A percentile compares a stretch with the other conserved stretches of the same genome.
phyloP scores from a whole-genome alignment of 2,888 invertebrate species.

The Quadriops clusia region DNA sequence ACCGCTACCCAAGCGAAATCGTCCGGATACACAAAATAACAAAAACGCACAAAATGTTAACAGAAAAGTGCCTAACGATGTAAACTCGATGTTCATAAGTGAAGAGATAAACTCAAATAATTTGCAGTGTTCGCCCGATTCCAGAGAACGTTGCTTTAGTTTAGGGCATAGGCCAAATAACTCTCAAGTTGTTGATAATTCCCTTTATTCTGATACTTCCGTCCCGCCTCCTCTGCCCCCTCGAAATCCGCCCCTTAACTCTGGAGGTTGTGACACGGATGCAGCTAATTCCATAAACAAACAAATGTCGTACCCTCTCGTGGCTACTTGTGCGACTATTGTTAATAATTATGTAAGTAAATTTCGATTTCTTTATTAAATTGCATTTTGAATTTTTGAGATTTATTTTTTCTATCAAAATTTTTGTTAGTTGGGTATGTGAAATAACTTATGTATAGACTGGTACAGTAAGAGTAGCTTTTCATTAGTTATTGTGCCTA shows the following conservation, averaged over 20 bases:
- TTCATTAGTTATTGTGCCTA: too few relatives aligned
- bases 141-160: conserved; percentile 16
- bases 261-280: conserved; percentile 33
- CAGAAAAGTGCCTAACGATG: conserved; percentile 25
- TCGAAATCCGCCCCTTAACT: conserved; percentile 36
- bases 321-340: conserved; percentile 41
- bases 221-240: conserved; percentile 46
- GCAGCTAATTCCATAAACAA: conserved; percentile 49
- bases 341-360: conserved; percentile 41
- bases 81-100: conserved; percentile 20
- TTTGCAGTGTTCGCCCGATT: too few relatives aligned
- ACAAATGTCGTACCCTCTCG: conserved; percentile 53
- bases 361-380: conserved; percentile 12
- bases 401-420: too few relatives aligned
- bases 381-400: too few relatives aligned
- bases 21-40: conserved; percentile 18
- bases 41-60: conserved; percentile 21
- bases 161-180: too few relatives aligned
- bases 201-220: conserved; percentile 18
- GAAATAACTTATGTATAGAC: too few relatives aligned
- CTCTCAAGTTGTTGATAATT: conserved; percentile 26
- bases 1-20: conserved; percentile 44
- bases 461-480: too few relatives aligned
- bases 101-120: conserved; percentile 28
- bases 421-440: too few relatives aligned